Evolutionary conservation across 2,888 invertebrate species (phyloP).

Genomic region (Drosophila aldrichi): DNA sequence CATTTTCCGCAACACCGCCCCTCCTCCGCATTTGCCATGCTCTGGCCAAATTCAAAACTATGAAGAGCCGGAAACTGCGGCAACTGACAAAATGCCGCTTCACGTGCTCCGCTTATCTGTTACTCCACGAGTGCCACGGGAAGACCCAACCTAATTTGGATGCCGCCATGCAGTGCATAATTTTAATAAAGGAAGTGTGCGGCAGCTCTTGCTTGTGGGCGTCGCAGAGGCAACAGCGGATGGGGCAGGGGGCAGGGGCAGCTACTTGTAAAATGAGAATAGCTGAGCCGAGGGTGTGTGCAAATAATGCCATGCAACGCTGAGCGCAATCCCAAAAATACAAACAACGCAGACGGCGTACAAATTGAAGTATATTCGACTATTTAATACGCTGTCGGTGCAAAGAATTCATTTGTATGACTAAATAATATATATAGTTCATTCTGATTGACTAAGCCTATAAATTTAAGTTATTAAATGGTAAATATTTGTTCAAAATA

Average conservation of each 20-base stretch:
- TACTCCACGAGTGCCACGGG: slow-evolving; percentile 17
- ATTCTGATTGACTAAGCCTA: too few species aligned
- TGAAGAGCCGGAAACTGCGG: slow-evolving; percentile 51
- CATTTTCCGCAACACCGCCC: slow-evolving; percentile 19
- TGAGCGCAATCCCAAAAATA: slow-evolving; percentile 57
- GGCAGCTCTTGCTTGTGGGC: slow-evolving; percentile 18
- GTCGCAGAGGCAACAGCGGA: neutral
- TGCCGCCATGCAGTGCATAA: slow-evolving; percentile 61
- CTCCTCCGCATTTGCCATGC: too few species aligned
- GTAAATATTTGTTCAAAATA: too few species aligned
- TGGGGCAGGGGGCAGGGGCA: neutral
- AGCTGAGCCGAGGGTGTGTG: slow-evolving; percentile 30
- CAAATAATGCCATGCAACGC: slow-evolving; percentile 68
- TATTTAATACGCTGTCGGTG: slow-evolving; percentile 14
- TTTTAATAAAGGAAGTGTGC: slow-evolving; percentile 68
- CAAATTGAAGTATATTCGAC: neutral
- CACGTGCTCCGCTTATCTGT: slow-evolving; percentile 48
- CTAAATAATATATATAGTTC: too few species aligned
- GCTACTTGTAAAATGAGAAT: slow-evolving; percentile 12
- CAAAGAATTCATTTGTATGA: neutral
- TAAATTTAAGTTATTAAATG: too few species aligned
- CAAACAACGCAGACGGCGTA: slow-evolving; percentile 39
- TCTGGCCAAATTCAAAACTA: slow-evolving; percentile 30
- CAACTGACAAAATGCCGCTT: slow-evolving; percentile 64
- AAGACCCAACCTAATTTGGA: slow-evolving; percentile 57